Base-by-base conservation (phyloP, 2,113 vertebrate species). In the Chaetura pelagica region DNA sequence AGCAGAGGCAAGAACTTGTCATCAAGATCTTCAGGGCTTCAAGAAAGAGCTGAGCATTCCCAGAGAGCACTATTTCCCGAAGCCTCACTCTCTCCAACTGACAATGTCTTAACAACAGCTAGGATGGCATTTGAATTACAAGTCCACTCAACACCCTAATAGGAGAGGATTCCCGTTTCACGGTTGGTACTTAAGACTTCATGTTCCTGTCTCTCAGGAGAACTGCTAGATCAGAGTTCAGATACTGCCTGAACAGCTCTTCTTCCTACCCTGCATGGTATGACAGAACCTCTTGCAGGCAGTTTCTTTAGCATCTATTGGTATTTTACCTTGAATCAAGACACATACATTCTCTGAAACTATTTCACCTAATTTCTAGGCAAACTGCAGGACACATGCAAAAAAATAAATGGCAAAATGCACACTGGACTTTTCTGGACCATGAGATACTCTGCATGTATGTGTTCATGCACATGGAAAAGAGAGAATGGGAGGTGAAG, bases 301-400 rank as follows among this genome's bases (percentile, higher is more conserved):
- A 78, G 17, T 51, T 83, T 71, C 57, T 83, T 42, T 15, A 51
- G 57, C 40, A 22, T 59, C 55, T 62, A 72, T 23, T 57, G 44
- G 12, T 44, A 63, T 52, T 69, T 46, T 46, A 68, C 71, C 87
- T 95, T 92, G 40, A 88, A 80, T 30, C 54, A 90, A 82, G 68
- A 67, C 49, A 18, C 46, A 38, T 75, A 44, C 71, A 76, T 57
- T 84, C 86, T 82, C 77, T 22, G 63, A 89, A 92, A 67, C n/a
- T 57, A 62, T 81, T 95, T 59, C 77, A 81, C 34, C 84, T 64
- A 8, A 79, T 96, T 94, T 84, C 73, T 38, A 46, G 40, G 84
- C 46, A 91, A 95, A 86, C 42, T 35, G 82, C 64, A 73, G 87
- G 49, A 57, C 42, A 66, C 30, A 48, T 9, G 19, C 44, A 32